Evolutionary conservation across 2,888 invertebrate genomes (phyloP).

Genomic region (Asteroscopus sphinx): DNA sequence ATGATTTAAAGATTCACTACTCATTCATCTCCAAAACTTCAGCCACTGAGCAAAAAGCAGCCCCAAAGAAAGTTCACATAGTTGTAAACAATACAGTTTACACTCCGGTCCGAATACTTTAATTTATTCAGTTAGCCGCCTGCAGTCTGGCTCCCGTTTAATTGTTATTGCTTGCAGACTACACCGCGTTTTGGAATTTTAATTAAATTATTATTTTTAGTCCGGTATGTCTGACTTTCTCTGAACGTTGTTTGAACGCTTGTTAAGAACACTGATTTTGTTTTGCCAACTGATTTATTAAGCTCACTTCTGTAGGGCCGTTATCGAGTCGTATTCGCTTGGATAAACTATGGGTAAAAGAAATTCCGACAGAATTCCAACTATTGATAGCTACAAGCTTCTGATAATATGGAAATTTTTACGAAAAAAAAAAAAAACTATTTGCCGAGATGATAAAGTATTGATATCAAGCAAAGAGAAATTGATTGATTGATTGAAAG

Average conservation of each 20-base stretch:
- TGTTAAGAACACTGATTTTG: conserved; percentile 2
- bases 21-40: neutral
- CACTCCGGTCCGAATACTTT: conserved; percentile 39
- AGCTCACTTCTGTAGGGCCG: neutral
- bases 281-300: conserved; percentile 10
- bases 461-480: no score
- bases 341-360: no score
- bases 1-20: neutral
- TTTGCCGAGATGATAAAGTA: no score
- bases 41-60: neutral
- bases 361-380: no score
- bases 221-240: conserved; percentile 8
- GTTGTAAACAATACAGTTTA: conserved; percentile 41
- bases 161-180: conserved; percentile 49
- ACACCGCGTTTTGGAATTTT: conserved; percentile 45
- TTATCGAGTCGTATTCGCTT: neutral
- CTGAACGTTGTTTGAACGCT: conserved; percentile 12
- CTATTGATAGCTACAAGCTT: no score
- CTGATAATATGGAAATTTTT: no score
- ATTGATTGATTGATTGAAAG: no score
- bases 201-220: conserved; percentile 54
- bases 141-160: conserved; percentile 50
- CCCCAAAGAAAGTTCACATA: conserved; percentile 12
- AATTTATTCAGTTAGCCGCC: conserved; percentile 50
- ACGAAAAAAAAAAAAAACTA: no score